Evolutionary conservation across 2,888 invertebrate genomes (phyloP), one percentile per base, ranked within the genome.

Genomic region (Brachyopa scutellaris): DNA sequence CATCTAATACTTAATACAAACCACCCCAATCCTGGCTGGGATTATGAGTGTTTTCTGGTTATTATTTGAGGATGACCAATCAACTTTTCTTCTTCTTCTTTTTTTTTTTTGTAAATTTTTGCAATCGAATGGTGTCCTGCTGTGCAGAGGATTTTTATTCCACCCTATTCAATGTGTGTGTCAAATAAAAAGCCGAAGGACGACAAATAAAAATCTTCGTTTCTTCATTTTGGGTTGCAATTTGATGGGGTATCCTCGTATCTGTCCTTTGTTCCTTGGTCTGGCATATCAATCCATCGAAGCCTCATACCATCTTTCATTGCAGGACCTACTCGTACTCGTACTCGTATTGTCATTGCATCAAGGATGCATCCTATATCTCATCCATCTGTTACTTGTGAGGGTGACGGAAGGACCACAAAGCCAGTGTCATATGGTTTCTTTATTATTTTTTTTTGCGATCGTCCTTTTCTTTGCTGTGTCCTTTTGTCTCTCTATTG

Each of bases 21-120:
- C 55, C 55, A 77, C 80, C 76, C 80, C 80, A 38, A 31, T 33
- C n/a, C 33, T 26, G 45, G 45, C 29, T 11, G 55, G 80, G 76
- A 51, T 76, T 80, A 80, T 76, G 62, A 80, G 76, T 80, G 76
- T 80, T 69, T 76, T 64, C 62, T 76, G 76, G 80, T 80, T 76
- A 80, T 80, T 69, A 76, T 80, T 76, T 47, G 64, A 64, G 80
- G 69, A 76, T 80, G 80, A 80, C 80, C 80, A 80, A 76, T 76
- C 76, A 62, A 8, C 55, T 62, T 76, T 79, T 66, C 59, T 42
- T 38, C 26, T 11, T 13, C 6, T 26, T n/a, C 26, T 26, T 29
- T n/a, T 36, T 4, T 29, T 23, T 23, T 42, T 15, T 2, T 19
- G 17, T 61, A 23, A 21, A 38, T 33, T 45, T 70, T 31, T 23